Percentiles rank a stretch among this genome's conserved stretches.
Evolutionary conservation across 2,888 invertebrate species (phyloP).

Genomic region (Venustoraphidia nigricollis): DNA sequence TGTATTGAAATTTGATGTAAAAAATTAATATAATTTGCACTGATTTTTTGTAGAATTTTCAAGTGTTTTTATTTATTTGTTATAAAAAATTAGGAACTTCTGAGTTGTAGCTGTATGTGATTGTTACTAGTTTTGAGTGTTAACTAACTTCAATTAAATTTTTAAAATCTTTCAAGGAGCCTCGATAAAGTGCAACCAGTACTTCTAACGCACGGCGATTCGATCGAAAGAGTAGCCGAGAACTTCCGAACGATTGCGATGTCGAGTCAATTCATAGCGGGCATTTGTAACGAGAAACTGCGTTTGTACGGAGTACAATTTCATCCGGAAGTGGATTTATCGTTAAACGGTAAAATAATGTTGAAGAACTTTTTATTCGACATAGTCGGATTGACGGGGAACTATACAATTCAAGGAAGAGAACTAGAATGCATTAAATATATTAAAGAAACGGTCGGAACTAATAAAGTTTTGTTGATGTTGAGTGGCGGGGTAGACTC

Average conservation of each 20-base stretch:
- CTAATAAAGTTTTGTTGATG: slow-evolving; percentile 45
- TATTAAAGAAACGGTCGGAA: slow-evolving; percentile 3
- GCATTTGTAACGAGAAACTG: slow-evolving; percentile 80
- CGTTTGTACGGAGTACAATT: slow-evolving; percentile 94
- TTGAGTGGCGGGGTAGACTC: slow-evolving; percentile 99
- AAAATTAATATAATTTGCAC: too few relatives aligned
- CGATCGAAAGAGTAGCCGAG: slow-evolving; percentile 82
- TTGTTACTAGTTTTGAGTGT: slow-evolving; percentile 1
- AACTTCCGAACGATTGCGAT: slow-evolving; percentile 75
- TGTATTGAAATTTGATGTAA: too few relatives aligned
- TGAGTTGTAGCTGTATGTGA: neutral
- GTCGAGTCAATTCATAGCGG: slow-evolving; percentile 70
- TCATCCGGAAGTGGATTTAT: slow-evolving; percentile 97
- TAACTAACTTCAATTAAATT: neutral
- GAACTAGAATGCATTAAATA: slow-evolving; percentile 80
- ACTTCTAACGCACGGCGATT: slow-evolving; percentile 93
- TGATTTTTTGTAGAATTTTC: too few relatives aligned
- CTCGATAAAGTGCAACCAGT: slow-evolving; percentile 79
- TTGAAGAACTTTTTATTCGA: slow-evolving; percentile 89
- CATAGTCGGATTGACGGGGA: slow-evolving; percentile 71
- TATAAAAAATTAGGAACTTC: too few relatives aligned
- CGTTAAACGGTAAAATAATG: slow-evolving; percentile 80
- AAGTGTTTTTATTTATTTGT: too few relatives aligned
- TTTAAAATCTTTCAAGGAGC: slow-evolving; percentile 43
- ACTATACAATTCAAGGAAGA: slow-evolving; percentile 75